phyloP scores from a whole-genome alignment of 2,113 vertebrate species.

The Psettodes erumei region DNA sequence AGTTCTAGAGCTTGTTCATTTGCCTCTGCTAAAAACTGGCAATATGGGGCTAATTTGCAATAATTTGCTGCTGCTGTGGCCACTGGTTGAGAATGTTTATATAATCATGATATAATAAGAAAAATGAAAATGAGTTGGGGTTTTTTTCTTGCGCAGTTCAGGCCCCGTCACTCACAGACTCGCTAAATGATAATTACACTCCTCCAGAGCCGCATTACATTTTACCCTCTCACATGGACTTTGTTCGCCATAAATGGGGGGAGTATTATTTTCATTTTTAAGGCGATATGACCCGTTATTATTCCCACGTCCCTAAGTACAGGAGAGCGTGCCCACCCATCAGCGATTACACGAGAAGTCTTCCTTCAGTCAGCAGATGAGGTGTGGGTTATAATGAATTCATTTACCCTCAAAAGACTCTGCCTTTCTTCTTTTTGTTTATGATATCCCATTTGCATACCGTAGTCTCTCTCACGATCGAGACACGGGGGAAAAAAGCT shows the following conservation, averaged over 20 bases:
- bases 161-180: constrained; percentile 62
- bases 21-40: constrained; percentile 57
- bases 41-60: constrained; percentile 72
- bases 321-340: constrained; percentile 27
- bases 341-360: constrained; percentile 51
- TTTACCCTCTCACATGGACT: constrained; percentile 53
- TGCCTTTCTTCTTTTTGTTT: constrained; percentile 54
- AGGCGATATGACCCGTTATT: constrained; percentile 38
- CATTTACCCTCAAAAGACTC: constrained; percentile 59
- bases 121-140: constrained; percentile 70
- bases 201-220: constrained; percentile 60
- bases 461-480: constrained; percentile 16
- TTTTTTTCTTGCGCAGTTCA: constrained; percentile 60
- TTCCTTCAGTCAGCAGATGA: constrained; percentile 62
- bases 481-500: constrained; percentile 37
- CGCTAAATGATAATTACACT: constrained; percentile 73
- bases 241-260: constrained; percentile 45
- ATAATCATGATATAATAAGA: constrained; percentile 74
- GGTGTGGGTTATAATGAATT: constrained; percentile 65
- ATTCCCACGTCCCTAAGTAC: constrained; percentile 40
- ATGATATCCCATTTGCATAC: constrained; percentile 56
- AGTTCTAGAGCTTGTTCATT: constrained; percentile 62
- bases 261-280: constrained; percentile 56
- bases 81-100: constrained; percentile 70
- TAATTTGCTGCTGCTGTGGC: constrained; percentile 71